Conservation (phyloP, 2,888 invertebrate species). For the Drosophila gaucha region DNA sequence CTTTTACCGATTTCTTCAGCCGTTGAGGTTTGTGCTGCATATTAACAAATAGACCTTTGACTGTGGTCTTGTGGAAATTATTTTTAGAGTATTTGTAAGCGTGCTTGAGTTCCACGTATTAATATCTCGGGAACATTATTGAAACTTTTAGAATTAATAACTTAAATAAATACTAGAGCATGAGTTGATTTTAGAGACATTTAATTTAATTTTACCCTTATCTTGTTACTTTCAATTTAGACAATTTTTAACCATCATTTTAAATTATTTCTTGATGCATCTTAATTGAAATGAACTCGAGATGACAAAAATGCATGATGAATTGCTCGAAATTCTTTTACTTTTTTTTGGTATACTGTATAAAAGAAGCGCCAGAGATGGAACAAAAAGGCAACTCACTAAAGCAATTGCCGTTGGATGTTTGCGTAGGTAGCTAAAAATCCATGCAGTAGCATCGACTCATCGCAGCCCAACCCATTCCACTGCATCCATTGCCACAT, state of each 20-base stretch:
- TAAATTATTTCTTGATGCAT: slow-evolving; percentile 14
- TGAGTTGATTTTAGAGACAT: not conserved
- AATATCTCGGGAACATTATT: not conserved
- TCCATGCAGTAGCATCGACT: slow-evolving; percentile 28
- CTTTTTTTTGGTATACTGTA: slow-evolving; percentile 8
- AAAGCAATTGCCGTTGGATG: slow-evolving; percentile 38
- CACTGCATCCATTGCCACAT: slow-evolving; percentile 41
- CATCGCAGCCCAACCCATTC: not conserved
- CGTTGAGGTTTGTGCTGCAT: slow-evolving; percentile 26
- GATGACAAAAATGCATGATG: slow-evolving; percentile 39
- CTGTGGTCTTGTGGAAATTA: slow-evolving; percentile 10
- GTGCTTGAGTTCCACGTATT: not conserved
- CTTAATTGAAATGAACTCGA: slow-evolving; percentile 39
- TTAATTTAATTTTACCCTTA: not conserved
- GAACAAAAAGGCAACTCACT: slow-evolving; percentile 32
- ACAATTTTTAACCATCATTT: slow-evolving; percentile 17
- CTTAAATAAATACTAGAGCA: too few species aligned
- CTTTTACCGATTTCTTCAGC: slow-evolving; percentile 19
- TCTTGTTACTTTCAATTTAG: slow-evolving; percentile 4
- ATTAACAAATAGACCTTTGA: slow-evolving; percentile 32
- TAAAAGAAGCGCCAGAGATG: slow-evolving; percentile 13
- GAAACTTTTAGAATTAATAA: too few species aligned
- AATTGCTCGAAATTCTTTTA: slow-evolving; percentile 38
- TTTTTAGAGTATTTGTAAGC: slow-evolving; percentile 6
- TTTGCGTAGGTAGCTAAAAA: slow-evolving; percentile 47